These are phyloP conservation scores for Omphaloscelis lunosa DNA, from an alignment of 2,888 invertebrate genomes.

Conservation along the genomic window DNA sequence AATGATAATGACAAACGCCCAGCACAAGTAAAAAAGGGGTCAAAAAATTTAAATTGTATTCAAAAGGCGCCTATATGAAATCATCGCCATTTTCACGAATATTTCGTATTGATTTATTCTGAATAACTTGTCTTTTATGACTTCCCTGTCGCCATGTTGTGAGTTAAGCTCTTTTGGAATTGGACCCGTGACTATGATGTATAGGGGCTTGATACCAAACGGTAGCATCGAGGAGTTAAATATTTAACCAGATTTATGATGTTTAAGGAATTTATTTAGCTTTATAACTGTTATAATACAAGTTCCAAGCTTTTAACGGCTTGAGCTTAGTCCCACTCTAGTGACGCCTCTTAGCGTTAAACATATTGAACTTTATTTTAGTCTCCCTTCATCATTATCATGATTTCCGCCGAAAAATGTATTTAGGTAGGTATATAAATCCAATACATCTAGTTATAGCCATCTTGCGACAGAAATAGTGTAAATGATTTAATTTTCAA, in stretches of 20 bases:
- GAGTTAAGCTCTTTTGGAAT: conserved; percentile 9
- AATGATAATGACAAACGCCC: conserved; percentile 9
- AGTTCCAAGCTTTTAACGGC: too few relatives aligned
- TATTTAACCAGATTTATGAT: too few relatives aligned
- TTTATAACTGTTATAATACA: too few relatives aligned
- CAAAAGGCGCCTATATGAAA: conserved; percentile 49
- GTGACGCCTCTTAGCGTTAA: too few relatives aligned
- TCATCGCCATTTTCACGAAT: conserved; percentile 52
- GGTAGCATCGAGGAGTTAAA: not conserved
- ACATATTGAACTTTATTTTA: not conserved
- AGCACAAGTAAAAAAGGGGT: conserved; percentile 32
- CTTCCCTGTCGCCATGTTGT: conserved; percentile 55
- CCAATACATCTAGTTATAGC: not conserved
- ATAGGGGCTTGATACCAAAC: not conserved
- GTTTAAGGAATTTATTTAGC: too few relatives aligned
- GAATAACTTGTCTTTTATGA: conserved; percentile 60
- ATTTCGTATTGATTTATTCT: conserved; percentile 55
- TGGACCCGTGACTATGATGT: not conserved
- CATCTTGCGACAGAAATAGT: not conserved
- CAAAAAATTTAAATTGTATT: conserved; percentile 32
- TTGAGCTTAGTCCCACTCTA: too few relatives aligned
- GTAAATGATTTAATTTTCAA: not conserved
- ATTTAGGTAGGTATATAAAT: not conserved
- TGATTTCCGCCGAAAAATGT: not conserved
- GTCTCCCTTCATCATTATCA: not conserved